Evolutionary conservation across 2,113 vertebrate species (phyloP), one percentile per base, ranked within the genome.

Genomic region (Corythoichthys haematopterus): DNA sequence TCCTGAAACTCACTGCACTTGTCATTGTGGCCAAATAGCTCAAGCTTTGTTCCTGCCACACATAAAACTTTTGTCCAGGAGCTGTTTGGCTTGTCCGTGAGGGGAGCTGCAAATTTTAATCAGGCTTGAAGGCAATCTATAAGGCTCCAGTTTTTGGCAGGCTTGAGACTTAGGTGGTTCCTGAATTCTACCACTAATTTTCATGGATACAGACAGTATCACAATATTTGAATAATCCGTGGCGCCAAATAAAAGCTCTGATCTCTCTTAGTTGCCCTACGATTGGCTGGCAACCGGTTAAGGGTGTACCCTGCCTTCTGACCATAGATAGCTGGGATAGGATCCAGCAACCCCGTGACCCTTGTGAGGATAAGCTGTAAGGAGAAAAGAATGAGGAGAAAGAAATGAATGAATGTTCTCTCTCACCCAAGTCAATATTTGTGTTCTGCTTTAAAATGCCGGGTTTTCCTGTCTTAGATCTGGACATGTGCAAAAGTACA

Each of bases 401-500:
- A 28, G 20, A 40, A 40, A 40, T 40, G 38, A 40, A 40, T 40
- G 38, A 40, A 40, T 40, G 38, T 3, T 40, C 40, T 40, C 4
- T 40, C 40, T 40, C 20, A 28, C 20, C 20, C 43, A 66, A 51
- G 63, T 20, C 50, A 58, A 63, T 50, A 36, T n/a, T 6, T 62
- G 33, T 59, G 33, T 63, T 59, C 10, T 14, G 14, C 28, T 38
- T 1, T 40, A 12, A 59, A 56, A 66, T 43, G 40, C 64, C 11
- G 33, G 62, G 58, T 50, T 43, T 61, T 28, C 28, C 37, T 46
- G 55, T 36, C 2, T 59, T 63, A 61, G 50, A 40, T 71, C 68
- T 55, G 14, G 45, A 16, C 16, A 36, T 48, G 20, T 69, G n/a
- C 67, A 52, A 40, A 64, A 33, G 69, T 55, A 3, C 15, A 69